A percentile compares a stretch with the other conserved stretches of the same genome.
Evolutionary conservation across 2,797 vertebrate species (phyloP).

Genomic region (Bradypodion ventrale): DNA sequence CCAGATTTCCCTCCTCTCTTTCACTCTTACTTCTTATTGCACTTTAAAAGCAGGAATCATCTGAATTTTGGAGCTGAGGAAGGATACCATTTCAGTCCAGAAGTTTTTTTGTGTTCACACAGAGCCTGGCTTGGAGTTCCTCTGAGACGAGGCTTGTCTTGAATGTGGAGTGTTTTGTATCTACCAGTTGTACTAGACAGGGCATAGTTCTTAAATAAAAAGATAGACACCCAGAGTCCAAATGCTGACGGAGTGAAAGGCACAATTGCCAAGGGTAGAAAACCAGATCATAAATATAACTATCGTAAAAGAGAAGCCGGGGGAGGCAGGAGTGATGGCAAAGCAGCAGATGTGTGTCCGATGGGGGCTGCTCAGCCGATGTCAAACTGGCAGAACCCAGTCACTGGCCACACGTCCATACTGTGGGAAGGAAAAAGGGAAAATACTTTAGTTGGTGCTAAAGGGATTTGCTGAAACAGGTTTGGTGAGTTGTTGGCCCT

Average conservation of each 20-base stretch:
- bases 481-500: no score
- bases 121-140: neutral
- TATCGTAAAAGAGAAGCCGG: no score
- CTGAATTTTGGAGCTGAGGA: constrained; percentile 3
- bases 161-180: neutral
- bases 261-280: neutral
- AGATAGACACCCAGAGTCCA: neutral
- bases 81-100: neutral
- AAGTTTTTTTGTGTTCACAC: neutral
- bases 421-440: constrained; percentile 14
- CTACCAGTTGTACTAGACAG: neutral
- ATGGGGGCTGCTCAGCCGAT: neutral
- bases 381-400: constrained; percentile 49
- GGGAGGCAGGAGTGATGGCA: no score
- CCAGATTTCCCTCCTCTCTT: neutral
- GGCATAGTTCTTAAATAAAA: neutral
- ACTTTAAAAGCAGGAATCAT: constrained; percentile 22
- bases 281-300: constrained; percentile 16
- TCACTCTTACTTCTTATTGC: constrained; percentile 22
- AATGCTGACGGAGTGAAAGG: neutral
- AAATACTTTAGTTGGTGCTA: no score
- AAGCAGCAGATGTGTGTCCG: neutral
- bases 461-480: neutral
- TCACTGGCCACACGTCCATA: constrained; percentile 53
- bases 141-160: neutral